These are phyloP conservation scores for Cinclus mexicanus DNA, from an alignment of 2,113 vertebrate species.

Conservation along the genomic window DNA sequence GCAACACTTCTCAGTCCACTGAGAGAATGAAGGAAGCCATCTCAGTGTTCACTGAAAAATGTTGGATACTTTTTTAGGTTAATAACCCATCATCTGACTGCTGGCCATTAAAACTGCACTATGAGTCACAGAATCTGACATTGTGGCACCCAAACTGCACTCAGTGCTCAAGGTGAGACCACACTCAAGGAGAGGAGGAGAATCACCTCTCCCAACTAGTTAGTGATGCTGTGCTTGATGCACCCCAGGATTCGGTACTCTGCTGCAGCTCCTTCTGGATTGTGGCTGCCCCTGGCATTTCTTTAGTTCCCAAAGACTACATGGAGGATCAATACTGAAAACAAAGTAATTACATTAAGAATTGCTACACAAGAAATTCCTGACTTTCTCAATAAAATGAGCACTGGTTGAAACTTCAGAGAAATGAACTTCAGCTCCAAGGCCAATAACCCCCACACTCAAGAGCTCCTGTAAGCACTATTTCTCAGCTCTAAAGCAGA, in stretches of 20 bases:
- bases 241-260: not conserved
- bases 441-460: not conserved
- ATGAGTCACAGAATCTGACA: not conserved
- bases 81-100: not conserved
- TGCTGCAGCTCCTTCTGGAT: not conserved
- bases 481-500: not conserved
- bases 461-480: not conserved
- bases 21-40: not conserved
- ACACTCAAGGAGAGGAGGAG: not conserved
- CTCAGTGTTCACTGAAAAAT: not conserved
- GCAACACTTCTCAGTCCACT: too few relatives aligned
- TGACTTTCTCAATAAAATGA: not conserved
- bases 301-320: not conserved
- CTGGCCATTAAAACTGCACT: not conserved
- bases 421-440: not conserved
- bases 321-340: not conserved
- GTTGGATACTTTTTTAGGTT: not conserved
- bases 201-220: not conserved
- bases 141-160: not conserved
- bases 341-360: not conserved
- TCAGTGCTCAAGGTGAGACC: not conserved
- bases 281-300: not conserved
- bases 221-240: not conserved
- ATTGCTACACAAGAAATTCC: not conserved
- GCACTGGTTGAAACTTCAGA: not conserved